Evolutionary conservation across 1,140 invertebrate species (phyloP).

Genomic region (Nephila pilipes): DNA sequence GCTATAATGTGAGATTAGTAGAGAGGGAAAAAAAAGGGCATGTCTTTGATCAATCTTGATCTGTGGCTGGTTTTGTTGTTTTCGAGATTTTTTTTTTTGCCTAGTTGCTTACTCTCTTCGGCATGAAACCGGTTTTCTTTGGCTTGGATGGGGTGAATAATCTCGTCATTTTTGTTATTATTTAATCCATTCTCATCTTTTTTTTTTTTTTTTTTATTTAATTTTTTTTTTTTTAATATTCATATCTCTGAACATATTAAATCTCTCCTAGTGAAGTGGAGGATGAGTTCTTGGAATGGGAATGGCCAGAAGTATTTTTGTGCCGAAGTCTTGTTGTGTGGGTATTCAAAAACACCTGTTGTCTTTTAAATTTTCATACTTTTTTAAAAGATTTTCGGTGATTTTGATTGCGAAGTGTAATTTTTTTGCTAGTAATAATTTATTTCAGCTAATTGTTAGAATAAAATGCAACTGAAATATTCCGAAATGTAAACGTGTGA

Average conservation of each 20-base stretch:
- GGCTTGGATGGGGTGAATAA: constrained; percentile 20
- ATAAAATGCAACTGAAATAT: too few species aligned
- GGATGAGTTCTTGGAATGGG: not conserved
- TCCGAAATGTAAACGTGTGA: too few species aligned
- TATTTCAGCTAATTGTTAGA: too few species aligned
- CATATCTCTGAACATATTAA: not conserved
- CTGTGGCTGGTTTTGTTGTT: not conserved
- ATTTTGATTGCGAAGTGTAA: too few species aligned
- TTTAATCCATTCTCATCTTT: not conserved
- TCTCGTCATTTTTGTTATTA: not conserved
- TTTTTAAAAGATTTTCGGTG: too few species aligned
- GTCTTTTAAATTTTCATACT: not conserved
- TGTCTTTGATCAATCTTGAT: not conserved
- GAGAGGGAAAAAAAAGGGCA: not conserved
- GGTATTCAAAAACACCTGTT: not conserved
- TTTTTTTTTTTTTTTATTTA: not conserved
- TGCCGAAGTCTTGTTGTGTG: not conserved
- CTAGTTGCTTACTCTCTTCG: not conserved
- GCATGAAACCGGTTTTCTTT: not conserved
- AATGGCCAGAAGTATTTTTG: not conserved
- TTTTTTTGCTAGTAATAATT: too few species aligned
- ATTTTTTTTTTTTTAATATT: not conserved
- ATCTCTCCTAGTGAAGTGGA: not conserved
- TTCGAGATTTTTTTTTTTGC: not conserved
- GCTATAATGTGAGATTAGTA: constrained; percentile 5